Evolutionary conservation across 1,140 invertebrate genomes (phyloP), one percentile per base, ranked within the genome.

Genomic region (Euglossa dilemma): DNA sequence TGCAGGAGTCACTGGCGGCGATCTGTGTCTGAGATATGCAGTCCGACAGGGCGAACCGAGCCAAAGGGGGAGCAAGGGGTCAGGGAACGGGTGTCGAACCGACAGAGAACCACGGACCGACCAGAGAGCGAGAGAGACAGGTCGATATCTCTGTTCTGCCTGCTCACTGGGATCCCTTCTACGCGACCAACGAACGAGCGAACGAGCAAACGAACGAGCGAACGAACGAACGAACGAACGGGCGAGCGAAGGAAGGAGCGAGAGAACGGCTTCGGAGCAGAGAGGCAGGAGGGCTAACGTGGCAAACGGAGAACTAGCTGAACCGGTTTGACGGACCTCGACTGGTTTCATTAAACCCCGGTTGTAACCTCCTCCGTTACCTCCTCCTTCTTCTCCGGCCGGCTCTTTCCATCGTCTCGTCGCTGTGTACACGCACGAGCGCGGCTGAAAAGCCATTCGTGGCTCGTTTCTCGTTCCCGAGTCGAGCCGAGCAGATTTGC

Each of bases 331-430:
- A 87, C 90, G 86, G 89, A 87, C 82, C 87, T 89, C 90, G 87
- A 92, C 87, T 89, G 91, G 91, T 93, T 93, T 93, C 92, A 92
- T 94, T 93, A 93, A 94, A 94, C 91, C 88, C 90, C 92, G 87
- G 87, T 91, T 91, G 89, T 89, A 89, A 89, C 89, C 91, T 91
- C 90, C 86, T 75, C 75, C 86, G 73, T 69, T 57, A 61, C 79
- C 84, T 77, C 70, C 85, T 78, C 9, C 74, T 82, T 63, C 61
- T 67, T 64, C 66, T 67, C 25, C 50, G 43, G 2, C 50, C 25
- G 61, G n/a, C 84, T 78, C 87, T 54, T 85, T 78, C 72, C 72
- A 80, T 72, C 83, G 66, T 67, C 67, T 84, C 71, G 70, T 74
- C 67, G 71, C 79, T 84, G 80, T 85, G 85, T 85, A 84, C 77